Conservation (phyloP, 2,888 invertebrate species). For the Andrena bicolor region DNA sequence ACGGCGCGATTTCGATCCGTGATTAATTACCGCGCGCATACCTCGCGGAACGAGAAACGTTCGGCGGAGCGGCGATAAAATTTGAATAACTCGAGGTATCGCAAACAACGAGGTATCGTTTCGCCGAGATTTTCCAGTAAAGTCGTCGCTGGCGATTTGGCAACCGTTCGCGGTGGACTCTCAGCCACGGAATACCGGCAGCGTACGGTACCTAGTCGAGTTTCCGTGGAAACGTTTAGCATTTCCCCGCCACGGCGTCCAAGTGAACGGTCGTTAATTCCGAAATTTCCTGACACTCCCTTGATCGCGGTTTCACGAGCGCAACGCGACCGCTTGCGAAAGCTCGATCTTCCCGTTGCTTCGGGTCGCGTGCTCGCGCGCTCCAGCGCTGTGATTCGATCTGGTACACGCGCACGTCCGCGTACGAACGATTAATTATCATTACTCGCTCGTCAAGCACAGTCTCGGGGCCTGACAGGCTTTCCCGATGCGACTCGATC, state of each 20-base stretch:
- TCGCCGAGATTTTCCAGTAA: constrained; percentile 24
- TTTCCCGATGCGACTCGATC: constrained; percentile 44
- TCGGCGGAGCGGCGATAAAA: neutral
- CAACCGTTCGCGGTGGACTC: constrained; percentile 39
- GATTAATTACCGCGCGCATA: too few species aligned
- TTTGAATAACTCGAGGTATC: constrained; percentile 12
- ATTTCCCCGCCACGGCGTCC: constrained; percentile 51
- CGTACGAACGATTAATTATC: constrained; percentile 60
- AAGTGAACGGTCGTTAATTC: constrained; percentile 28
- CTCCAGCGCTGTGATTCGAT: constrained; percentile 39
- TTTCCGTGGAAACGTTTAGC: constrained; percentile 68
- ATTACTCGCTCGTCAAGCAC: constrained; percentile 54
- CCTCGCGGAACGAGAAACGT: neutral
- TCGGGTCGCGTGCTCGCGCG: constrained; percentile 19
- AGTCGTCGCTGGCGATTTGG: constrained; percentile 39
- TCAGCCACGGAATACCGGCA: constrained; percentile 56
- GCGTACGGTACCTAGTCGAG: constrained; percentile 33
- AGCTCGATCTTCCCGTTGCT: constrained; percentile 12
- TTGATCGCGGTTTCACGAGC: constrained; percentile 18
- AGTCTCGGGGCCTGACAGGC: constrained; percentile 40
- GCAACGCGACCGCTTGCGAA: constrained; percentile 20
- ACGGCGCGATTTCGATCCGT: neutral
- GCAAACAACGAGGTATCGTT: constrained; percentile 14
- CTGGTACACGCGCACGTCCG: constrained; percentile 42
- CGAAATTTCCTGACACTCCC: constrained; percentile 27